These are phyloP conservation scores for Tetragnatha montana DNA, from an alignment of 2,888 invertebrate genomes.

Conservation along the genomic window DNA sequence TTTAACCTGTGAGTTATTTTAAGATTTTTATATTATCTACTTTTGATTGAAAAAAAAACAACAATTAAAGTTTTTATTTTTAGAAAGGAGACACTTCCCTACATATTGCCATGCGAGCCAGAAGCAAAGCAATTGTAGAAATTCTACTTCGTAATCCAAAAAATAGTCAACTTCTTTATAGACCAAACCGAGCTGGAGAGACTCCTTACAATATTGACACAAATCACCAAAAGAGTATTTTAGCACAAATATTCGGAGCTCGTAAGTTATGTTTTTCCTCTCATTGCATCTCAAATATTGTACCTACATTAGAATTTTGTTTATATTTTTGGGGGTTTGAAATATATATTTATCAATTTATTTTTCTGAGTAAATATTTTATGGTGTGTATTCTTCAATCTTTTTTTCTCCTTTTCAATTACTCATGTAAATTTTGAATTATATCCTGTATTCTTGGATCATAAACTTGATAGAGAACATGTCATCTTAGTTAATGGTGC, in stretches of 20 bases:
- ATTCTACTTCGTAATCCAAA: slow-evolving; percentile 95
- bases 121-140: slow-evolving; percentile 93
- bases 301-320: too few relatives aligned
- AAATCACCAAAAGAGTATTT: slow-evolving; percentile 93
- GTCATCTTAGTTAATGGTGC: too few relatives aligned
- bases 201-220: slow-evolving; percentile 99
- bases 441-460: too few relatives aligned
- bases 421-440: too few relatives aligned
- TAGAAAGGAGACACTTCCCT: slow-evolving; percentile 92
- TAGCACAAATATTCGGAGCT: slow-evolving; percentile 96
- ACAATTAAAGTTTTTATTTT: slow-evolving; percentile 13
- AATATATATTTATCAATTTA: too few relatives aligned
- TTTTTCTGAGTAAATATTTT: too few relatives aligned
- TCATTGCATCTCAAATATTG: too few relatives aligned
- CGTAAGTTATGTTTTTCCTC: slow-evolving; percentile 78
- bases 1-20: too few relatives aligned
- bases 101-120: slow-evolving; percentile 96
- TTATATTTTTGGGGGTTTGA: too few relatives aligned
- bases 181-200: slow-evolving; percentile 94
- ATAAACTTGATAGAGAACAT: too few relatives aligned
- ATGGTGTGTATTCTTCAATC: too few relatives aligned
- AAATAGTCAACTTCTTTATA: slow-evolving; percentile 93
- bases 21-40: neutral
- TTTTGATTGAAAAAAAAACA: neutral
- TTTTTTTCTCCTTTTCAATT: too few relatives aligned